Evolutionary conservation across 2,888 invertebrate species (phyloP).

Genomic region (Microctonus aethiopoides): DNA sequence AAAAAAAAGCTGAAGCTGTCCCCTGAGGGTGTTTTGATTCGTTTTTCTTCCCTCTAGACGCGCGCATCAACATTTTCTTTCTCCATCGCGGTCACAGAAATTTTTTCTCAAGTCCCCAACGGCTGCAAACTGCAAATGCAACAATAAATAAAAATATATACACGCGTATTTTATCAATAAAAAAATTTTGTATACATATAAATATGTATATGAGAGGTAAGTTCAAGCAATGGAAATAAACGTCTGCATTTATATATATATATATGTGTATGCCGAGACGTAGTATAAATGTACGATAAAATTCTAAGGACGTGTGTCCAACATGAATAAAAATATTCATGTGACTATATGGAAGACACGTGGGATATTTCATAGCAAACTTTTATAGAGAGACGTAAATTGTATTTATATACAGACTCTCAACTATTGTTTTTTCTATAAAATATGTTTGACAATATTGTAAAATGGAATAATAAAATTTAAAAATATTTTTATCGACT

Average conservation of each 20-base stretch:
- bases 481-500: no score
- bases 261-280: conserved; percentile 17
- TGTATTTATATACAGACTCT: background rate
- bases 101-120: background rate
- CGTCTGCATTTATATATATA: conserved; percentile 30
- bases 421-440: background rate
- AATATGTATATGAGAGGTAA: background rate
- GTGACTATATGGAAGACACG: background rate
- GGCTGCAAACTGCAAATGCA: background rate
- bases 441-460: background rate
- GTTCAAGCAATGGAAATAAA: conserved; percentile 25
- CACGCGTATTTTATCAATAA: no score
- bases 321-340: conserved; percentile 3
- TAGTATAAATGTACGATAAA: conserved; percentile 19
- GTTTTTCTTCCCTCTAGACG: conserved; percentile 22
- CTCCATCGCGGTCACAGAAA: conserved; percentile 4
- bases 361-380: conserved; percentile 5
- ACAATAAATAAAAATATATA: background rate
- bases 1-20: conserved; percentile 11
- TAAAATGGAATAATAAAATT: no score
- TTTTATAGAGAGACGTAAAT: conserved; percentile 11
- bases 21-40: conserved; percentile 28
- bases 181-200: no score
- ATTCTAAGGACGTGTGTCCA: conserved; percentile 25
- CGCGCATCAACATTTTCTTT: conserved; percentile 2